These are phyloP conservation scores for Actinemys pallida DNA, from an alignment of 2,113 vertebrate species.

Conservation along the genomic window DNA sequence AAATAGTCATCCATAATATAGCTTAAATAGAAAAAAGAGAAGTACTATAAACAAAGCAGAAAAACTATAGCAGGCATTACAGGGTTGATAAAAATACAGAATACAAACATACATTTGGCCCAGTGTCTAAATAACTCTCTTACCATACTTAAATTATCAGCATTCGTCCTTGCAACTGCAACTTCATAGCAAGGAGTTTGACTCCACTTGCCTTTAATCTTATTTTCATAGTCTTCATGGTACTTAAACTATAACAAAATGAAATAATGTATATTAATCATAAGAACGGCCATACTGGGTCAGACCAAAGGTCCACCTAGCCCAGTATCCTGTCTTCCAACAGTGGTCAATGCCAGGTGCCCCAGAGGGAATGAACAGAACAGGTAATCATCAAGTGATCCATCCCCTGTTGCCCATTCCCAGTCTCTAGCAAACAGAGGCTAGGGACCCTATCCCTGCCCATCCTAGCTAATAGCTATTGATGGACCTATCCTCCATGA, in stretches of 20 bases:
- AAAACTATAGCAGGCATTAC: not conserved
- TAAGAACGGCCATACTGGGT: too few species aligned
- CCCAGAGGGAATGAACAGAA: too few species aligned
- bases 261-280: not conserved
- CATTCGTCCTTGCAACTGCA: slow-evolving; percentile 89
- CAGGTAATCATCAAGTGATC: too few species aligned
- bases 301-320: too few species aligned
- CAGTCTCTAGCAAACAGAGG: too few species aligned
- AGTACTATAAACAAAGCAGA: not conserved
- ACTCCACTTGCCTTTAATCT: slow-evolving; percentile 95
- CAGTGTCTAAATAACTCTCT: slow-evolving; percentile 59
- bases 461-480: too few species aligned
- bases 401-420: too few species aligned
- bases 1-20: accelerated
- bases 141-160: slow-evolving; percentile 92
- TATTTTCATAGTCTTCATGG: slow-evolving; percentile 93
- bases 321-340: too few species aligned
- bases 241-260: slow-evolving; percentile 86
- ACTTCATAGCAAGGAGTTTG: slow-evolving; percentile 97
- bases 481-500: too few species aligned
- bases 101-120: not conserved
- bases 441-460: too few species aligned
- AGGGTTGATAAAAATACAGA: accelerated
- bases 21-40: not conserved
- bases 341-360: too few species aligned